phyloP scores from a whole-genome alignment of 1,140 invertebrate genomes.

The Cylas formicarius region DNA sequence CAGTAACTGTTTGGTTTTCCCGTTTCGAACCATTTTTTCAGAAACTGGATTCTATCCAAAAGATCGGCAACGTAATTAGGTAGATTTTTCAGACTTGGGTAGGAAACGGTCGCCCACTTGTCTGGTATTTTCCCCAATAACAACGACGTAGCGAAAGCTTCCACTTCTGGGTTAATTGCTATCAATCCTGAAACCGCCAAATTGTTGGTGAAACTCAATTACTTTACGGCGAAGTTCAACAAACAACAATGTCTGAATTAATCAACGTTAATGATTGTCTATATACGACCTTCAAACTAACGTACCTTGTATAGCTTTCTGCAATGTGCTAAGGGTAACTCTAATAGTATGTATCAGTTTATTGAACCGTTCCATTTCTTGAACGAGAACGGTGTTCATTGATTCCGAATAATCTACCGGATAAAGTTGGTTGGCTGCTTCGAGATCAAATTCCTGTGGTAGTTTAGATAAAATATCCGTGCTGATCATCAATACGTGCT shows the following conservation, averaged over 20 bases:
- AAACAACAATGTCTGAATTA: too few species aligned
- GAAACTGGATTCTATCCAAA: constrained; percentile 67
- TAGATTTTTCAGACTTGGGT: constrained; percentile 85
- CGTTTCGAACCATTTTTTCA: constrained; percentile 65
- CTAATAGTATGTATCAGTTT: constrained; percentile 59
- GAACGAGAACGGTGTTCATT: constrained; percentile 89
- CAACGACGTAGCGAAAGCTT: constrained; percentile 61
- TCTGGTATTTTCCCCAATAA: constrained; percentile 68
- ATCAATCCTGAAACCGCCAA: constrained; percentile 48
- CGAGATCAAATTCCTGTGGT: constrained; percentile 67
- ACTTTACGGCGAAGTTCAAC: too few species aligned
- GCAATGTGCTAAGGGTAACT: constrained; percentile 58
- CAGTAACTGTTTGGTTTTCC: constrained; percentile 80
- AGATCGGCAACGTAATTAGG: constrained; percentile 82
- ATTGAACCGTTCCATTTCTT: constrained; percentile 89
- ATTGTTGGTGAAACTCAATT: too few species aligned
- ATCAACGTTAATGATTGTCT: too few species aligned
- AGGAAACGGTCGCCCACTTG: constrained; percentile 75
- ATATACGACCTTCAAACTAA: too few species aligned
- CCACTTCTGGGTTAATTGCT: constrained; percentile 78
- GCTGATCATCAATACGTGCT: constrained; percentile 45
- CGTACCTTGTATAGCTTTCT: constrained; percentile 74
- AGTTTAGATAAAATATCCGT: constrained; percentile 69
- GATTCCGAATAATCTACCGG: constrained; percentile 82
- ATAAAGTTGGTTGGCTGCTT: constrained; percentile 59